Conservation (phyloP, 2,113 vertebrate genomes). For the Bujurquina vittata region DNA sequence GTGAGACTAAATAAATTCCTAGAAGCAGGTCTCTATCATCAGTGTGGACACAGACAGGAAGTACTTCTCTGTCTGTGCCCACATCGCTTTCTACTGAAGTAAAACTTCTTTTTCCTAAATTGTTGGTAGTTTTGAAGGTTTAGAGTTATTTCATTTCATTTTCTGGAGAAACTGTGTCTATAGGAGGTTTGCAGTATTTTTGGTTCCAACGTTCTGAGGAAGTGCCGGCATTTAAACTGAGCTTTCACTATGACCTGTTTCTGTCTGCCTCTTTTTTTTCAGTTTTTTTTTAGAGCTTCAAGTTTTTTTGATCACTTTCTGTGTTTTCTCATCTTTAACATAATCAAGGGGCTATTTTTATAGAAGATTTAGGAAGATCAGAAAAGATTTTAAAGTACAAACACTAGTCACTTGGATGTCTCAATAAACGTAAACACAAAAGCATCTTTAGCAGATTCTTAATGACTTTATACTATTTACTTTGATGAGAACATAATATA, state of each 20-base stretch:
- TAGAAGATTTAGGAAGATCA: neutral
- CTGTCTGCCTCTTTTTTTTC: neutral
- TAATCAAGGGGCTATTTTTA: neutral
- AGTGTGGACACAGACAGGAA: neutral
- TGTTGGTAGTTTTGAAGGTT: neutral
- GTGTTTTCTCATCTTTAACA: neutral
- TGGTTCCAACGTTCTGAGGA: neutral
- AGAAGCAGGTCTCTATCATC: neutral
- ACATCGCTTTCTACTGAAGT: neutral
- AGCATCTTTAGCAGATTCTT: neutral
- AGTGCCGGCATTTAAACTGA: neutral
- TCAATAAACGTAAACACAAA: neutral
- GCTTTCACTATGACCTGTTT: neutral
- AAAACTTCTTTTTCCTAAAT: neutral
- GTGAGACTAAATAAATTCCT: neutral
- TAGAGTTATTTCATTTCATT: neutral
- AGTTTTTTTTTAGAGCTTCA: neutral
- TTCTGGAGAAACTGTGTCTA: neutral
- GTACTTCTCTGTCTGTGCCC: neutral
- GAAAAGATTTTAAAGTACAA: neutral
- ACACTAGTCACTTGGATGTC: neutral
- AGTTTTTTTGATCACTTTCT: accelerated
- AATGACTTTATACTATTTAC: neutral
- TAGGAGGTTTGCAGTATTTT: neutral
- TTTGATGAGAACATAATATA: neutral